Conservation (phyloP, 2,113 vertebrate species). For the Fukomys damarensis region DNA sequence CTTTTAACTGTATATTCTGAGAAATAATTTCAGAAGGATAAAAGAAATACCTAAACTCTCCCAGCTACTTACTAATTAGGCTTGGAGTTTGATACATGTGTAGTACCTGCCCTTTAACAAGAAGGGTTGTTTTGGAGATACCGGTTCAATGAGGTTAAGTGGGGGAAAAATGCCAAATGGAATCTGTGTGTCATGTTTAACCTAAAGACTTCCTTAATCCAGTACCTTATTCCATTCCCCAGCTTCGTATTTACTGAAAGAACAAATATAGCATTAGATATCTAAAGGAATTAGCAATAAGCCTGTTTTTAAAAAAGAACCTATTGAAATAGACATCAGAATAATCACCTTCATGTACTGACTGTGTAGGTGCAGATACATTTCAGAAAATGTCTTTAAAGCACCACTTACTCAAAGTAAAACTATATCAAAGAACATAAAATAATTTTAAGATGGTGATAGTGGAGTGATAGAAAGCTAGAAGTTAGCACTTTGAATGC, state of each 20-base stretch:
- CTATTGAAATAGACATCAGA: slow-evolving; percentile 37
- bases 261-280: slow-evolving; percentile 23
- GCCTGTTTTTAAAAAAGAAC: slow-evolving; percentile 33
- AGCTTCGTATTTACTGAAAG: slow-evolving; percentile 49
- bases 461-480: neutral
- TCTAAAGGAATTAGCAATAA: slow-evolving; percentile 42
- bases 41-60: slow-evolving; percentile 36
- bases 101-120: slow-evolving; percentile 26
- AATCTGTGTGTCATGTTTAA: slow-evolving; percentile 29
- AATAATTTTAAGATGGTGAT: neutral
- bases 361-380: neutral
- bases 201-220: slow-evolving; percentile 27
- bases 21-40: slow-evolving; percentile 57
- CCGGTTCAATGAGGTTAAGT: neutral
- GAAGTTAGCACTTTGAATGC: slow-evolving; percentile 11
- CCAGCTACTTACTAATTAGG: neutral
- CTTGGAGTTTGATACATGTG: neutral
- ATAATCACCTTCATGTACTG: neutral
- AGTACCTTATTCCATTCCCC: neutral
- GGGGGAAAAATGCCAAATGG: slow-evolving; percentile 43
- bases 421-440: neutral
- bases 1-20: no score
- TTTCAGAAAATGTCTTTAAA: neutral
- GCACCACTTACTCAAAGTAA: neutral
- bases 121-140: neutral